Evolutionary conservation across 1,140 invertebrate species (phyloP).

Genomic region (Trichonephila clavata): DNA sequence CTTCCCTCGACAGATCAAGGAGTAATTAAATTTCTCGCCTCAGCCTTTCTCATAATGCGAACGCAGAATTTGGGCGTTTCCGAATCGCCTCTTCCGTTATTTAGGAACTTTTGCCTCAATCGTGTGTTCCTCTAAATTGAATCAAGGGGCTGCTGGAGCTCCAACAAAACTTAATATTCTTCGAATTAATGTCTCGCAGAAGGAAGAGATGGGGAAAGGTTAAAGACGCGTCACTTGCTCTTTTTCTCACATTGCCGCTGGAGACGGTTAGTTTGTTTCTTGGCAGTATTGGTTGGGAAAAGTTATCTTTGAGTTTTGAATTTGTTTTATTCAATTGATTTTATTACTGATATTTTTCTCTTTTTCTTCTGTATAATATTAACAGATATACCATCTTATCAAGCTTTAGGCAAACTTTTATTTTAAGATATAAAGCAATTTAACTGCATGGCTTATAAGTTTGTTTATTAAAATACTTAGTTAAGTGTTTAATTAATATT

Average conservation of each 20-base stretch:
- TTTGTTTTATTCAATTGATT: too few species aligned
- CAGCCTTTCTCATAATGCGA: conserved; percentile 45
- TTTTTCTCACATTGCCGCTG: neutral
- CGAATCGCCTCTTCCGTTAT: conserved; percentile 56
- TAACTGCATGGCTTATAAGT: too few species aligned
- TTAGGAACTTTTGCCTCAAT: conserved; percentile 66
- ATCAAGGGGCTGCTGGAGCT: conserved; percentile 17
- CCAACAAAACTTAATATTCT: conserved; percentile 66
- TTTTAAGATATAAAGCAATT: too few species aligned
- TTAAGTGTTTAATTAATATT: too few species aligned
- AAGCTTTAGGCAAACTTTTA: too few species aligned
- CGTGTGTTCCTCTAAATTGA: conserved; percentile 30
- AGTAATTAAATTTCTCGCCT: conserved; percentile 64
- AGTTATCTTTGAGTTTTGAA: too few species aligned
- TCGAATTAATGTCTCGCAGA: conserved; percentile 58
- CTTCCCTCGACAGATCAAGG: conserved; percentile 3
- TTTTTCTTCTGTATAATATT: too few species aligned
- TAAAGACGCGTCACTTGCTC: conserved; percentile 6
- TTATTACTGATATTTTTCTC: too few species aligned
- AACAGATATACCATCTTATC: too few species aligned
- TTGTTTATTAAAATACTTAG: too few species aligned
- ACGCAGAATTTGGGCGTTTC: neutral
- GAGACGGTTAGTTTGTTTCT: neutral
- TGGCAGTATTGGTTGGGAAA: neutral
- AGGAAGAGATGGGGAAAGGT: neutral